phyloP scores from a whole-genome alignment of 2,797 vertebrate genomes.

The Hirundo rustica region DNA sequence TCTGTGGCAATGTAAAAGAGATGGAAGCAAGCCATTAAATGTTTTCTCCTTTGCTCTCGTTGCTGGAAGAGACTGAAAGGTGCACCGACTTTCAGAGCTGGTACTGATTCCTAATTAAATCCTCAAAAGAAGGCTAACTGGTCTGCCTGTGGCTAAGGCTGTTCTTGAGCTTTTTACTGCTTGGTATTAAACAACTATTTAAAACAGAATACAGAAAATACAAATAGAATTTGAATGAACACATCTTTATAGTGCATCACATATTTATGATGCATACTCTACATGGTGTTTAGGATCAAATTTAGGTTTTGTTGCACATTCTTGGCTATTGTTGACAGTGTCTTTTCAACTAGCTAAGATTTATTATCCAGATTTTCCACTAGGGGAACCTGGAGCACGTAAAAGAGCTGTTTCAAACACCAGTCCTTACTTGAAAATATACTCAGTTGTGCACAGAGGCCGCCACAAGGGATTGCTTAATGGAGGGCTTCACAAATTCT shows the following conservation, averaged over 20 bases:
- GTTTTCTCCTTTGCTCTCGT: background rate
- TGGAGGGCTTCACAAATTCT: conserved; percentile 4
- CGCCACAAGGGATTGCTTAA: background rate
- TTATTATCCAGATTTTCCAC: background rate
- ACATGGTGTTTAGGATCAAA: background rate
- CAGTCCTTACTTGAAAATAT: background rate
- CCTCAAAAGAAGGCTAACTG: background rate
- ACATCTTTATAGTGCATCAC: background rate
- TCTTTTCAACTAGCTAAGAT: background rate
- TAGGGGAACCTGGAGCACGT: background rate
- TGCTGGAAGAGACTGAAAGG: conserved; percentile 12
- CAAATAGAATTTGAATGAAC: background rate
- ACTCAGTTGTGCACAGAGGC: background rate
- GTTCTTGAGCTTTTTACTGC: background rate
- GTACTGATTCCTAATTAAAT: background rate
- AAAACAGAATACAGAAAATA: background rate
- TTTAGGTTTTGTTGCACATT: background rate
- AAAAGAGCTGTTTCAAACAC: background rate
- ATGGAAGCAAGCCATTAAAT: background rate
- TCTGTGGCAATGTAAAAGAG: background rate
- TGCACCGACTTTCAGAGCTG: background rate
- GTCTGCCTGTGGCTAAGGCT: background rate
- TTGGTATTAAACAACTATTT: background rate
- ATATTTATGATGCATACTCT: background rate
- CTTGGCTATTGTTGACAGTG: background rate